These are phyloP conservation scores for Zoanthus gigantus DNA, from an alignment of 92 coral and sea anemone species.

Conservation along the genomic window DNA sequence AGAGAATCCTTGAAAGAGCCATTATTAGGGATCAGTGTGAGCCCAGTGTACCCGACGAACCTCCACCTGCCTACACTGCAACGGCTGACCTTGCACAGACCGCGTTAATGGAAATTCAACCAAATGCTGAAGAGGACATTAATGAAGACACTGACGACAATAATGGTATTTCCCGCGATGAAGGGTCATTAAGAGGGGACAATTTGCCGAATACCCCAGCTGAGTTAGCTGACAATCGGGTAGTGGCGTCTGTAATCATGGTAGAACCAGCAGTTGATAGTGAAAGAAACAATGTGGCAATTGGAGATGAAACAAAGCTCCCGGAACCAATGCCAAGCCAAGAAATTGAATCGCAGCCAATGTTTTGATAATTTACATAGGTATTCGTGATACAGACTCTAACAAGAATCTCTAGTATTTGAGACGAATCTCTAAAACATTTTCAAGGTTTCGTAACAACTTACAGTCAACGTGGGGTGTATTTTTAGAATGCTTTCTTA, in stretches of 20 bases:
- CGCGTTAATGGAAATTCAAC: background rate
- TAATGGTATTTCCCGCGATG: background rate
- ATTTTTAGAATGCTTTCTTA: too few relatives aligned
- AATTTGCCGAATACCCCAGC: background rate
- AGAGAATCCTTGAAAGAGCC: constrained; percentile 41
- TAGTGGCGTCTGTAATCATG: background rate
- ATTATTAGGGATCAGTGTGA: constrained; percentile 12
- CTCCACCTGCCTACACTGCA: constrained; percentile 33
- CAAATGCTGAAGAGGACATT: background rate
- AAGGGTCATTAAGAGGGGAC: constrained; percentile 18
- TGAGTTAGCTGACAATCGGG: background rate
- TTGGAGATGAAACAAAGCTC: background rate
- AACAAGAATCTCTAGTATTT: too few relatives aligned
- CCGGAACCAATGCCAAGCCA: background rate
- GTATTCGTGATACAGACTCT: too few relatives aligned
- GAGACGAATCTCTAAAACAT: too few relatives aligned
- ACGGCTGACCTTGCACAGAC: constrained; percentile 8
- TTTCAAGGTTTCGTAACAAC: too few relatives aligned
- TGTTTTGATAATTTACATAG: background rate
- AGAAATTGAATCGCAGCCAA: background rate
- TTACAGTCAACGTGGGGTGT: too few relatives aligned
- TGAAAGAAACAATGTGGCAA: background rate
- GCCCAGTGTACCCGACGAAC: constrained; percentile 28
- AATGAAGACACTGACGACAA: background rate
- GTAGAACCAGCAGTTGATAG: background rate